Evolutionary conservation across 2,113 vertebrate genomes (phyloP), one percentile per base, ranked within the genome.

Genomic region (Mirounga angustirostris): DNA sequence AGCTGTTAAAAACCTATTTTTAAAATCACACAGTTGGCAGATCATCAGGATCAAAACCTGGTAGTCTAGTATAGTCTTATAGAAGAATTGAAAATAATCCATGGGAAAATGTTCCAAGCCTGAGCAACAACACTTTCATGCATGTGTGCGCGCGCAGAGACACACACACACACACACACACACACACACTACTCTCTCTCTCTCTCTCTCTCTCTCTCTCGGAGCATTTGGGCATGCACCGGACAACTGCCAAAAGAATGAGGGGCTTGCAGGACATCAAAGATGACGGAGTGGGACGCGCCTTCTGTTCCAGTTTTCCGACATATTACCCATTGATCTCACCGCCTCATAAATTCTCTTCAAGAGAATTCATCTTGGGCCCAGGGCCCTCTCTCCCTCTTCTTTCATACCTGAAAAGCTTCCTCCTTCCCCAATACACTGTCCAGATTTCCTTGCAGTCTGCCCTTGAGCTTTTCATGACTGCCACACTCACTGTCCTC

Each of bases 41-140:
- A 56, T 84, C 43, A 63, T 36, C 36, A 73, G 82, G 83, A 93
- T 85, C 76, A 85, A 93, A 97, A 94, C 71, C 59, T 73, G 61
- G 83, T 12, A 16, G 15, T 56, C 81, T 52, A 58, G 22, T 4
- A 21, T 0, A 93, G 69, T 43, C 22, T 82, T 40, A 46, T 0
- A 61, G n/a, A 67, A 93, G 54, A 50, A 78, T 56, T 82, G 81
- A 85, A 84, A 93, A 85, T 54, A 81, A 95, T 36, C 69, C 54
- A 12, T 5, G 79, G 74, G 89, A 71, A 85, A 96, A 82, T 43
- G 21, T 65, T 36, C 73, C 65, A 56, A 58, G 22, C 46, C n/a
- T 30, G 73, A 85, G n/a, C 78, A 50, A 15, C 22, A 74, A 61
- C 46, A 46, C 52, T 69, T 33, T 26, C 54, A 24, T 5, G 15